Evolutionary conservation across 2,113 vertebrate species (phyloP).

Genomic region (Bothrops jararaca): DNA sequence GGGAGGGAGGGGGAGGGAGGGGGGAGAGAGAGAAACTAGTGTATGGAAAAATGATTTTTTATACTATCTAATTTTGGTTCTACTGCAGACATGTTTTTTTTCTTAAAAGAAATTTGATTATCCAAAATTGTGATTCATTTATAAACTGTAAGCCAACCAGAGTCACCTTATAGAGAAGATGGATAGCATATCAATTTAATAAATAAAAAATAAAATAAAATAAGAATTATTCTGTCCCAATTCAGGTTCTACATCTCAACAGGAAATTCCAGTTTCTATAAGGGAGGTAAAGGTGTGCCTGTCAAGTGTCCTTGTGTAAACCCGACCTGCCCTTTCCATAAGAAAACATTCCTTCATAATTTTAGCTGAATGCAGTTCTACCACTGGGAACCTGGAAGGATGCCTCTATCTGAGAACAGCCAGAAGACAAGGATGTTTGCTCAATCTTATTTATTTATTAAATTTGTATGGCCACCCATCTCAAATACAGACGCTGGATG

Average conservation of each 20-base stretch:
- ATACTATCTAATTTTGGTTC: background rate
- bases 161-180: background rate
- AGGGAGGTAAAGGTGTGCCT: background rate
- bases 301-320: background rate
- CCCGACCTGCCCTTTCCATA: background rate
- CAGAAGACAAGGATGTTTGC: background rate
- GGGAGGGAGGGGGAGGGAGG: rapidly evolving
- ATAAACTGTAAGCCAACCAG: background rate
- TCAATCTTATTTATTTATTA: background rate
- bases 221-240: background rate
- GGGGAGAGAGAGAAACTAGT: background rate
- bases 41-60: background rate
- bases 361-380: background rate
- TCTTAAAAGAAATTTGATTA: background rate
- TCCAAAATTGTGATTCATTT: background rate
- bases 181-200: background rate
- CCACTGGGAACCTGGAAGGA: background rate
- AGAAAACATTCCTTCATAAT: background rate
- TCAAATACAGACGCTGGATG: background rate
- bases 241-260: background rate
- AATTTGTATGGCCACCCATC: background rate
- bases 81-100: background rate
- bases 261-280: background rate
- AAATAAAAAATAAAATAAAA: background rate
- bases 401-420: background rate